These are phyloP conservation scores for Hypolimnas misippus DNA, from an alignment of 2,888 invertebrate species.

Conservation along the genomic window DNA sequence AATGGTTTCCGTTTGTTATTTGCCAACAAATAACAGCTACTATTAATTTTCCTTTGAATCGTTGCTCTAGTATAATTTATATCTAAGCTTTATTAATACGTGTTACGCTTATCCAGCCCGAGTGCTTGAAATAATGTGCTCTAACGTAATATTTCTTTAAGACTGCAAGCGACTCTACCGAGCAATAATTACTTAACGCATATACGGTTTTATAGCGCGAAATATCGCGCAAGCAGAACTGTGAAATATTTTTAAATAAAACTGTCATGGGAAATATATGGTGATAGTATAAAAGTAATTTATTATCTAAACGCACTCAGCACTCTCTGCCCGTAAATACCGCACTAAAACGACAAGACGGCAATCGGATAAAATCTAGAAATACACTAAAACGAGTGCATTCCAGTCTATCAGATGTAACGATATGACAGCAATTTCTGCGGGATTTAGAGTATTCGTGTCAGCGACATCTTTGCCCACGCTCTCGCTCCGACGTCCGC, in stretches of 20 bases:
- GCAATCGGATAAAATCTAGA: slow-evolving; percentile 30
- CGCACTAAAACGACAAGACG: slow-evolving; percentile 46
- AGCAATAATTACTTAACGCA: slow-evolving; percentile 40
- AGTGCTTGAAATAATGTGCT: slow-evolving; percentile 32
- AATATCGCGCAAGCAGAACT: slow-evolving; percentile 40
- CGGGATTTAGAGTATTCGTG: slow-evolving; percentile 17
- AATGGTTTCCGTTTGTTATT: slow-evolving; percentile 24
- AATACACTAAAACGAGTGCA: slow-evolving; percentile 18
- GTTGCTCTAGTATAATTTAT: slow-evolving; percentile 32
- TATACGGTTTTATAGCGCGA: slow-evolving; percentile 37
- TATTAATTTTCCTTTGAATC: slow-evolving; percentile 32
- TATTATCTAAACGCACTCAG: slow-evolving; percentile 50
- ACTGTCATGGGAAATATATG: slow-evolving; percentile 51
- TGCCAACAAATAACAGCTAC: slow-evolving; percentile 24
- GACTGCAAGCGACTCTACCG: slow-evolving; percentile 33
- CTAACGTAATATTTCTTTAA: slow-evolving; percentile 34
- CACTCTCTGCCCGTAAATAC: slow-evolving; percentile 53
- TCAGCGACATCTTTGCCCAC: slow-evolving; percentile 12
- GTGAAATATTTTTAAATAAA: slow-evolving; percentile 50
- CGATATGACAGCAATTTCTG: slow-evolving; percentile 21
- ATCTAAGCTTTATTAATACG: slow-evolving; percentile 38
- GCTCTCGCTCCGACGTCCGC: background rate
- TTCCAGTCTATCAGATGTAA: slow-evolving; percentile 18
- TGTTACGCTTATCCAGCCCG: slow-evolving; percentile 34
- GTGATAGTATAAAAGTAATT: slow-evolving; percentile 54